These are phyloP conservation scores for Ephydatia muelleri DNA, from an alignment of 37 sponge, comb jelly and placozoan genomes.

Conservation along the genomic window DNA sequence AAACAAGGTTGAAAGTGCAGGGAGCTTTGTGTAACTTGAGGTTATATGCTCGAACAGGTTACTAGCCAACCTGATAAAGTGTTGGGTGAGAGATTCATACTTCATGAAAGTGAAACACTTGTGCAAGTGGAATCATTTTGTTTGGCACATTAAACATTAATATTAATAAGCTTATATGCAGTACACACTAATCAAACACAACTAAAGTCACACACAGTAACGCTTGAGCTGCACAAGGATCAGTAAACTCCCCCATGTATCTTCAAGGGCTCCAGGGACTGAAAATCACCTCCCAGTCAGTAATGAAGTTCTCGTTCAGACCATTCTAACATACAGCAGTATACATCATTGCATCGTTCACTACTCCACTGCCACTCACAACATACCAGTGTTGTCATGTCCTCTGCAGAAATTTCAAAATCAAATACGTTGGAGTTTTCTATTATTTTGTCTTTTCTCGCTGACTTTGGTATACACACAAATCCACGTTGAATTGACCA, in stretches of 20 bases:
- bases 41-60: too few species aligned
- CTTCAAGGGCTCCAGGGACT: not conserved
- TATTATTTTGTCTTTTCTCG: conserved; percentile 31
- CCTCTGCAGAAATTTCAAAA: conserved; percentile 52
- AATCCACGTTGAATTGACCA: conserved; percentile 59
- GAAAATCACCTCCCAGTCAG: conserved; percentile 17
- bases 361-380: not conserved
- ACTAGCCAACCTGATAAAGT: too few species aligned
- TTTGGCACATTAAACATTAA: too few species aligned
- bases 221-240: not conserved
- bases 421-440: conserved; percentile 69
- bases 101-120: too few species aligned
- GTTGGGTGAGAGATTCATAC: too few species aligned
- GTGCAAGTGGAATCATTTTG: too few species aligned
- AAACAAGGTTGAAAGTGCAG: too few species aligned
- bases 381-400: conserved; percentile 40
- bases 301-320: conserved; percentile 22
- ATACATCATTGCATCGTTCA: too few species aligned
- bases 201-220: too few species aligned
- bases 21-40: too few species aligned
- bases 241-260: not conserved
- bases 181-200: too few species aligned
- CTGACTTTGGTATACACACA: conserved; percentile 56
- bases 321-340: not conserved
- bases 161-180: too few species aligned